Base-by-base conservation (phyloP, 2,797 vertebrate species). In the Florisuga fusca region DNA sequence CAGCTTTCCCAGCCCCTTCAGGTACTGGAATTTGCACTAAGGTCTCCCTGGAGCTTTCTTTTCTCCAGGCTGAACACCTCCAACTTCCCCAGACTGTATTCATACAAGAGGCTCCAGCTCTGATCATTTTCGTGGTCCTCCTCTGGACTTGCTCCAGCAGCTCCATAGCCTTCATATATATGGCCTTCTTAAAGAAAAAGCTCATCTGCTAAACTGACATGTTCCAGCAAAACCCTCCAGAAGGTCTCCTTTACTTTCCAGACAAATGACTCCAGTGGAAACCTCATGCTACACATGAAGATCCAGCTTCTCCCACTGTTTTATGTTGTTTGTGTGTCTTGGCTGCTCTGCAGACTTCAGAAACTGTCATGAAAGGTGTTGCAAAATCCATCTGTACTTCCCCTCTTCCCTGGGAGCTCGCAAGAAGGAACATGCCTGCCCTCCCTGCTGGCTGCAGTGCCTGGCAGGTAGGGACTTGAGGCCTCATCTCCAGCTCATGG, bases 401-500 rank as follows among this genome's bases (percentile, higher is more conserved):
- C 29, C 54, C 29, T 43, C 41, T 33, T 58, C 17, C 2, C 0
- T 4, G 16, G 53, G 29, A 82, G 38, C 20, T 1, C 83, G 77
- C 89, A 94, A 81, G 93, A 93, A 93, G 82, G 58, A 91, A 78
- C 91, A 80, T 0, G 82, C 80, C 64, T 4, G 21, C 57, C 82
- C 68, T 57, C 33, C 36, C 34, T 57, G 3, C 2, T 5, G 48
- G 55, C 17, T 75, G 58, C 53, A 1, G 46, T 73, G 67, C 59
- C 81, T 75, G 90, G 67, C 92, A 85, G 76, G 84, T 73, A 77
- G 34, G 76, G 84, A 62, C 92, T 90, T 94, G 95, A 33, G 69
- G 59, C 26, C 50, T 27, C 23, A 20, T 61, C 84, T 61, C 57
- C 17, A 0, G 59, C 87, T 80, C 38, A 20, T 2, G 0, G 71